Conservation (phyloP, 1,140 invertebrate species). For the Lucilia cuprina region DNA sequence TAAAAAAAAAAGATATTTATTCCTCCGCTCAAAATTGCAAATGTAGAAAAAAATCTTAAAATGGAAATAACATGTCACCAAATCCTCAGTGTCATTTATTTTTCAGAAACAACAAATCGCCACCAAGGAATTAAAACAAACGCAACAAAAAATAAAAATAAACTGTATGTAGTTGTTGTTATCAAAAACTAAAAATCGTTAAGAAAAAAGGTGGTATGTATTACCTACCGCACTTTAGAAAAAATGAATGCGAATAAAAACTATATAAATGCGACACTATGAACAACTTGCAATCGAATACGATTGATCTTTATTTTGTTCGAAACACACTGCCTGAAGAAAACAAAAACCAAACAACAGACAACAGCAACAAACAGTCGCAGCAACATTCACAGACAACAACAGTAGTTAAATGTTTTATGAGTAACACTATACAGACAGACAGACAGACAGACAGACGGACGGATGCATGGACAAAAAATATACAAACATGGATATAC, state of each 20-base stretch:
- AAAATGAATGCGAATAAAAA: background rate
- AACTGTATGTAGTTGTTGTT: slow-evolving; percentile 2
- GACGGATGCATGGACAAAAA: background rate
- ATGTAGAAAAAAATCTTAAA: background rate
- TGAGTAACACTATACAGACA: slow-evolving; percentile 1
- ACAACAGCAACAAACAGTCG: background rate
- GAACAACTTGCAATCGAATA: slow-evolving; percentile 31
- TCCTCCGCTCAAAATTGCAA: background rate
- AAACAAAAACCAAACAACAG: background rate
- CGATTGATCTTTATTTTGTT: slow-evolving; percentile 28
- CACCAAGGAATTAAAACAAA: background rate
- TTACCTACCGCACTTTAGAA: slow-evolving; percentile 28
- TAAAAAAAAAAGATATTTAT: background rate
- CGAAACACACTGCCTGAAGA: background rate
- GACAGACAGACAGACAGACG: background rate
- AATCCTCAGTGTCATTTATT: slow-evolving; percentile 27
- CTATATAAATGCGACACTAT: slow-evolving; percentile 12
- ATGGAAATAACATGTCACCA: slow-evolving; percentile 31
- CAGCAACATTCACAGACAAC: background rate
- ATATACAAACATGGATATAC: background rate
- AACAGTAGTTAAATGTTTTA: slow-evolving; percentile 9
- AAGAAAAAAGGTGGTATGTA: background rate
- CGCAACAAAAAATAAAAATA: background rate
- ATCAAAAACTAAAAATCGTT: slow-evolving; percentile 29
- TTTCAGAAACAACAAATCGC: slow-evolving; percentile 29